Evolutionary conservation across 2,797 vertebrate genomes (phyloP).

Genomic region (Cuniculus paca): DNA sequence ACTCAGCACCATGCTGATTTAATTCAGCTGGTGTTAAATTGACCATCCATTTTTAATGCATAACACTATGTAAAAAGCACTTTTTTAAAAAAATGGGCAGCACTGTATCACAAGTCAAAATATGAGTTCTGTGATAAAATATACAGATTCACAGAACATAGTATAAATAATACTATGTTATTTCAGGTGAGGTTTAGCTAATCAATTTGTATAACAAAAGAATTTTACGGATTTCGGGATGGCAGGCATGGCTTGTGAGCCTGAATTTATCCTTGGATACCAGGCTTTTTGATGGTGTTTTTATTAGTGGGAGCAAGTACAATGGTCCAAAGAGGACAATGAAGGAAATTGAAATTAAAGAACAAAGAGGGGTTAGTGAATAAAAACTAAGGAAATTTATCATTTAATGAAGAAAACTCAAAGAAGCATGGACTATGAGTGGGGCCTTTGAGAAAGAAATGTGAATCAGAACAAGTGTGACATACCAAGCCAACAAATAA

Average conservation of each 20-base stretch:
- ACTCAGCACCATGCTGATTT: too few relatives aligned
- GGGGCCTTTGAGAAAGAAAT: neutral
- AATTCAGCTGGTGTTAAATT: too few relatives aligned
- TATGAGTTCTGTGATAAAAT: neutral
- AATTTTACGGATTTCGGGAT: neutral
- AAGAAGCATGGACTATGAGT: neutral
- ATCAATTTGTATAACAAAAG: neutral
- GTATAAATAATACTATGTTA: neutral
- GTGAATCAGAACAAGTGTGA: neutral
- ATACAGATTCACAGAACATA: neutral
- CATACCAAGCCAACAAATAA: neutral
- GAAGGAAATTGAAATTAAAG: neutral
- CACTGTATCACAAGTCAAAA: neutral
- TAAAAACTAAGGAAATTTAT: conserved; percentile 7
- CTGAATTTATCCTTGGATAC: neutral
- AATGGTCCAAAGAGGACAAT: neutral
- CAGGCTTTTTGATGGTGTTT: neutral
- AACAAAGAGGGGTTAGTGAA: conserved; percentile 19
- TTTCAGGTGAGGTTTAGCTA: neutral
- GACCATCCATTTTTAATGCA: too few relatives aligned
- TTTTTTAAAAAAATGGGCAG: neutral
- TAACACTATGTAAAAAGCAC: neutral
- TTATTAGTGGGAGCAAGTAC: neutral
- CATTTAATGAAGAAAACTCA: neutral
- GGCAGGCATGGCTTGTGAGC: neutral